phyloP scores from a whole-genome alignment of 2,797 vertebrate genomes.

The Monodelphis domestica region DNA sequence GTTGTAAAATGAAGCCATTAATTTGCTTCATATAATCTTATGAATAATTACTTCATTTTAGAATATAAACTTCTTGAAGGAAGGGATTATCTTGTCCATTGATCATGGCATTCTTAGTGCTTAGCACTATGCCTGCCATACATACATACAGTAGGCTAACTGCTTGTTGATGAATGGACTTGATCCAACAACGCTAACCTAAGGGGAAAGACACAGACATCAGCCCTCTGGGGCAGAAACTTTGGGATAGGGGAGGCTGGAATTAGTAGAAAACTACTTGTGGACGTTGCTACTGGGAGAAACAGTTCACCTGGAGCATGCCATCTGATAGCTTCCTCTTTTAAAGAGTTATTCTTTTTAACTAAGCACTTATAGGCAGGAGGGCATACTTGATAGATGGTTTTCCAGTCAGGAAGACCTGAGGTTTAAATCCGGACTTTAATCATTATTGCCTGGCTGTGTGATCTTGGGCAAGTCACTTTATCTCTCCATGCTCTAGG shows the following conservation, averaged over 20 bases:
- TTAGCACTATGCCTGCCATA: neutral
- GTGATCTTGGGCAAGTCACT: too few relatives aligned
- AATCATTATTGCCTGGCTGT: too few relatives aligned
- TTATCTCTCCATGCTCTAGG: too few relatives aligned
- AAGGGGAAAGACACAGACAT: neutral
- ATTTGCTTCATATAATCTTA: neutral
- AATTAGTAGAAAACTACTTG: neutral
- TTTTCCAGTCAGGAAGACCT: too few relatives aligned
- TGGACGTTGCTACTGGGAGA: neutral
- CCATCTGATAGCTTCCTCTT: neutral
- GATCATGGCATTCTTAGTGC: neutral
- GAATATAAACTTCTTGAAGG: neutral
- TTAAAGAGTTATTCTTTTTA: too few relatives aligned
- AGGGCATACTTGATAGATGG: too few relatives aligned
- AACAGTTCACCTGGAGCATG: neutral
- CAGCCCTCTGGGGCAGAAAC: neutral
- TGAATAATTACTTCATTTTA: neutral
- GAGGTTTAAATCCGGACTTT: too few relatives aligned
- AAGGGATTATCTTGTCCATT: neutral
- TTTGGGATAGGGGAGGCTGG: neutral
- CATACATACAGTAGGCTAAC: neutral
- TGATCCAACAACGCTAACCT: neutral
- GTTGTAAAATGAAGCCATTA: too few relatives aligned
- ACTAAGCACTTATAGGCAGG: neutral
- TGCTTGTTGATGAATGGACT: neutral